Evolutionary conservation across 2,888 invertebrate genomes (phyloP).

Genomic region (Nycteola revayana): DNA sequence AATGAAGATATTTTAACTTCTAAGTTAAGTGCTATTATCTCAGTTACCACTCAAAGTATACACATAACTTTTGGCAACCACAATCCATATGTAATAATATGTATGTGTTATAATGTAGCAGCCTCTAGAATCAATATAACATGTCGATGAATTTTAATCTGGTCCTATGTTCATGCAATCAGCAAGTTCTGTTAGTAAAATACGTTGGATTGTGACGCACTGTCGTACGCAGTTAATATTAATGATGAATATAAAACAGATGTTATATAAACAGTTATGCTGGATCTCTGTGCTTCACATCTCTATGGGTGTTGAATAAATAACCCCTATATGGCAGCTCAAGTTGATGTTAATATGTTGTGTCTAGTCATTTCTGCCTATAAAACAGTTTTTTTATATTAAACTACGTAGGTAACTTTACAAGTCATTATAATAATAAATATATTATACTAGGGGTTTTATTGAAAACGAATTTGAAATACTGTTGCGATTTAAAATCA

Average conservation of each 20-base stretch:
- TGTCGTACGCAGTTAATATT: slow-evolving; percentile 66
- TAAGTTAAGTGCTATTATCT: too few species aligned
- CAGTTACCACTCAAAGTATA: too few species aligned
- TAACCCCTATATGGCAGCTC: background rate
- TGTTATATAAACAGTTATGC: slow-evolving; percentile 38
- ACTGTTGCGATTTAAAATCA: too few species aligned
- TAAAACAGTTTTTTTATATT: too few species aligned
- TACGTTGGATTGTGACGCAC: slow-evolving; percentile 59
- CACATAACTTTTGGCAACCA: too few species aligned
- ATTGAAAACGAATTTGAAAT: too few species aligned
- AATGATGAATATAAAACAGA: slow-evolving; percentile 73
- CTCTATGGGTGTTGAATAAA: background rate
- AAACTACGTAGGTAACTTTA: too few species aligned
- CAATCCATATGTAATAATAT: slow-evolving; percentile 26
- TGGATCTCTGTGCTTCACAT: slow-evolving; percentile 22
- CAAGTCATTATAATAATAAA: too few species aligned
- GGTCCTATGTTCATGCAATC: slow-evolving; percentile 36
- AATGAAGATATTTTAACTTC: too few species aligned
- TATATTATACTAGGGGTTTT: too few species aligned
- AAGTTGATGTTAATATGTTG: too few species aligned
- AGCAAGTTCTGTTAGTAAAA: slow-evolving; percentile 57
- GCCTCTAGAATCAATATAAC: slow-evolving; percentile 27
- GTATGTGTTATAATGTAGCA: slow-evolving; percentile 29
- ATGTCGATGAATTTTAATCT: slow-evolving; percentile 50
- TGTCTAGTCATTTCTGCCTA: too few species aligned